Evolutionary conservation across 2,797 vertebrate genomes (phyloP), one percentile per base, ranked within the genome.

Genomic region (Coregonus sp.): DNA sequence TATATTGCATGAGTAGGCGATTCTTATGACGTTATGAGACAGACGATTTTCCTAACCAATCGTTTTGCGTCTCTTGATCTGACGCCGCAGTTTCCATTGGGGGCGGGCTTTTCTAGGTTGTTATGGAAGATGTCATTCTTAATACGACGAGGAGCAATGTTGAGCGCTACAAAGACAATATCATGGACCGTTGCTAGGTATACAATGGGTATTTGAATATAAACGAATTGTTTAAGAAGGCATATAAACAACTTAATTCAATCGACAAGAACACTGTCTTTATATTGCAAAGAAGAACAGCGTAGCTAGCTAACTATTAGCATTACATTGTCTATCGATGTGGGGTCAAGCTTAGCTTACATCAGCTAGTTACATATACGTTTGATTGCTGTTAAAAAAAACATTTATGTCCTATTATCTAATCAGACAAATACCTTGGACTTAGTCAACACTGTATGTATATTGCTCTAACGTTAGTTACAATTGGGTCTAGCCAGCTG

Each of bases 81-180:
- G 11, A 18, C 2, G 0, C 1, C 2, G 3, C 15, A 33, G 59
- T 65, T 37, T 7, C 9, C 33, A 2, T 37, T 54, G 14, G 11
- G 18, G 82, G 76, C 3, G 63, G 73, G 25, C 2, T 0, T 70
- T 0, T 25, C 4, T 0, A 25, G 40, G 12, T 78, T 87, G 88
- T 92, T 93, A 74, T 89, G 76, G 66, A 92, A 90, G 82, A 95
- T 94, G 93, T 91, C 90, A 78, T 70, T 92, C 35, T 78, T 78
- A 0, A 79, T 63, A 25, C 59, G 25, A 9, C 40, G 77, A 81
- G 77, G 52, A 80, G 77, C 87, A 0, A 89, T 92, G 88, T 74
- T 89, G 69, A 69, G 77, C 83, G 89, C 88, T 73, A 84, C 89
- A 70, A 94, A 85, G 83, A 86, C 87, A 67, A 87, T 71, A 80